Percentiles rank a stretch among this genome's conserved stretches.
Evolutionary conservation across 2,888 invertebrate genomes (phyloP).

Genomic region (Acheta domesticus): DNA sequence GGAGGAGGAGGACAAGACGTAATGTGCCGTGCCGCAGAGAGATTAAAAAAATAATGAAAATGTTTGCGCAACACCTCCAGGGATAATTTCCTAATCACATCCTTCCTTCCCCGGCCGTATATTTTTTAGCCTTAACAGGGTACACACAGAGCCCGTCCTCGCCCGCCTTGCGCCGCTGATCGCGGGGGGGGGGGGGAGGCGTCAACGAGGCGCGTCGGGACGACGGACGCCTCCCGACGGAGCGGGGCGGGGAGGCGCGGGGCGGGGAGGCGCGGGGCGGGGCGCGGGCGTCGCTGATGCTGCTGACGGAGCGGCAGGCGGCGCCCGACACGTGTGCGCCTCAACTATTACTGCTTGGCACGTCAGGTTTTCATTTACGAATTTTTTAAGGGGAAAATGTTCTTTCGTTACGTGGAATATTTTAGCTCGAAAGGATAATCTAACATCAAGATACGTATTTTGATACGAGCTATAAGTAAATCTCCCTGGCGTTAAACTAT

Average conservation of each 20-base stretch:
- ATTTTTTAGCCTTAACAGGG: conserved; percentile 5
- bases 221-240: not conserved
- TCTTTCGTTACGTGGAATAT: too few relatives aligned
- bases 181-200: not conserved
- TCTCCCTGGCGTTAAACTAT: too few relatives aligned
- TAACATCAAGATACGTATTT: too few relatives aligned
- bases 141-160: not conserved
- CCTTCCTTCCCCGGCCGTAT: conserved; percentile 20
- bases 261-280: not conserved
- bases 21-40: conserved; percentile 25
- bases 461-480: too few relatives aligned
- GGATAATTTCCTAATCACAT: conserved; percentile 32
- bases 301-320: not conserved
- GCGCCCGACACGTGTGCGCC: too few relatives aligned
- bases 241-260: not conserved
- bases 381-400: too few relatives aligned
- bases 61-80: conserved; percentile 30
- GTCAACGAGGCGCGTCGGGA: not conserved
- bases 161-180: not conserved
- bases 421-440: too few relatives aligned
- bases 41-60: conserved; percentile 33
- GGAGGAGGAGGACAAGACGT: conserved; percentile 25
- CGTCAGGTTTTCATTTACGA: too few relatives aligned
- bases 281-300: not conserved
- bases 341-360: too few relatives aligned